A percentile compares a stretch with the other conserved stretches of the same genome.
phyloP scores from a whole-genome alignment of 2,888 invertebrate species.

The Drosophila algonquin region DNA sequence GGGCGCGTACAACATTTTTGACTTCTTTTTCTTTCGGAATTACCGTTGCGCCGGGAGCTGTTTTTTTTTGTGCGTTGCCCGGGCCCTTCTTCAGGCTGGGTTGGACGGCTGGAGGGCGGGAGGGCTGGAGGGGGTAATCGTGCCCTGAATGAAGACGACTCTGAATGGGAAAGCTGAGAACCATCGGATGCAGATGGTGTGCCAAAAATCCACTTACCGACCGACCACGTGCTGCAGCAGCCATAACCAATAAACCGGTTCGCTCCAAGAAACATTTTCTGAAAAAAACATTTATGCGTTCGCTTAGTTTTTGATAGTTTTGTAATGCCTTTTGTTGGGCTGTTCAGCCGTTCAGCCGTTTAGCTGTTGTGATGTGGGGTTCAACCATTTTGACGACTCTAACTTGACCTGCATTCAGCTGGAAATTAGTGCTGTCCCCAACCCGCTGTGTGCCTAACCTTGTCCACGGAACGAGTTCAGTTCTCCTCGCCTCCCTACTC shows the following conservation, averaged over 20 bases:
- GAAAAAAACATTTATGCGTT: constrained; percentile 7
- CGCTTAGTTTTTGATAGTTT: constrained; percentile 32
- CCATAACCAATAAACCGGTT: constrained; percentile 34
- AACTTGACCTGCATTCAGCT: constrained; percentile 52
- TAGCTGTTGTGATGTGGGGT: constrained; percentile 14
- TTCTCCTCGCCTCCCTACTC: constrained; percentile 24
- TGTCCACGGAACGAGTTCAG: constrained; percentile 58
- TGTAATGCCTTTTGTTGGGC: constrained; percentile 25
- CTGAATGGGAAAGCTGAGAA: constrained; percentile 36
- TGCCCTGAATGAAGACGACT: constrained; percentile 50
- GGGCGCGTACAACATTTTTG: constrained; percentile 41
- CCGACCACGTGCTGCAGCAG: constrained; percentile 42
- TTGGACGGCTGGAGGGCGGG: not conserved
- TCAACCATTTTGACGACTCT: constrained; percentile 43
- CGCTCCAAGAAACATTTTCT: not conserved
- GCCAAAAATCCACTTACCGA: constrained; percentile 42
- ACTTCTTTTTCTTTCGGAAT: constrained; percentile 3
- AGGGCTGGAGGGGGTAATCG: constrained; percentile 9
- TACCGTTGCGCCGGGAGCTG: constrained; percentile 42
- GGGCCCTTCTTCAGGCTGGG: not conserved
- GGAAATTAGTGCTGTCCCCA: constrained; percentile 49
- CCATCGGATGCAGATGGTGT: constrained; percentile 36
- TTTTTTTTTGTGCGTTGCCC: constrained; percentile 19
- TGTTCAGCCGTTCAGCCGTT: not conserved
- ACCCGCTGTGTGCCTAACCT: constrained; percentile 26